Base-by-base conservation (phyloP, 2,797 vertebrate genomes). In the Percopsis omiscomaycus region DNA sequence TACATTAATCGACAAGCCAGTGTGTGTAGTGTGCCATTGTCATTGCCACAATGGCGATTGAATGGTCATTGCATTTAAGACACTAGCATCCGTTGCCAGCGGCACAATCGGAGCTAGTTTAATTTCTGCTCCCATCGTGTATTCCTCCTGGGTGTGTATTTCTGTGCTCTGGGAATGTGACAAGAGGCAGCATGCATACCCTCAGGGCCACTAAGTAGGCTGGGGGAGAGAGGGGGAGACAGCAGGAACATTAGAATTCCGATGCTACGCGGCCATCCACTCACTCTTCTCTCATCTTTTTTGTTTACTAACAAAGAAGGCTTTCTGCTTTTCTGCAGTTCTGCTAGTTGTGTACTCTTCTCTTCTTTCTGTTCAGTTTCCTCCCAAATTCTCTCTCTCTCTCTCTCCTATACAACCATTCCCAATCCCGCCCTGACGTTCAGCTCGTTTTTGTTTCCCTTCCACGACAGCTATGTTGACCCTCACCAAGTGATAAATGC, bases 231-330 rank as follows among this genome's bases (percentile, higher is more conserved):
- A 37, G 32, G 1, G 32, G 6, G 32, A 32, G 30, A 56, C 58
- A 76, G 75, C 76, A 74, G 63, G 74, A 74, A 81, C 55, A 74
- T 83, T 84, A 79, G 61, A 80, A 87, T 90, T 91, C 85, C 65
- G 64, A 27, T 30, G 47, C 14, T n/a, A 3, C n/a, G 15, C 16
- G 32, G 12, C 47, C 44, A 8, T 8, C 58, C 76, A 12, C 32
- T 67, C 1, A 28, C 45, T 32, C 27, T 53, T n/a, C 47, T 30
- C 8, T 3, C 30, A n/a, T 37, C 22, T 22, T 1, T 27, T 12
- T 37, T 22, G 22, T 22, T 22, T 22, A 22, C 22, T 22, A 22
- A 22, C 22, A 22, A 22, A 22, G 22, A 22, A 22, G 22, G 1
- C 22, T 22, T 22, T 22, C 22, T 22, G 22, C 22, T 22, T 22